A percentile compares a stretch with the other conserved stretches of the same genome.
phyloP scores from a whole-genome alignment of 2,797 vertebrate species.

The Erithacus rubecula region DNA sequence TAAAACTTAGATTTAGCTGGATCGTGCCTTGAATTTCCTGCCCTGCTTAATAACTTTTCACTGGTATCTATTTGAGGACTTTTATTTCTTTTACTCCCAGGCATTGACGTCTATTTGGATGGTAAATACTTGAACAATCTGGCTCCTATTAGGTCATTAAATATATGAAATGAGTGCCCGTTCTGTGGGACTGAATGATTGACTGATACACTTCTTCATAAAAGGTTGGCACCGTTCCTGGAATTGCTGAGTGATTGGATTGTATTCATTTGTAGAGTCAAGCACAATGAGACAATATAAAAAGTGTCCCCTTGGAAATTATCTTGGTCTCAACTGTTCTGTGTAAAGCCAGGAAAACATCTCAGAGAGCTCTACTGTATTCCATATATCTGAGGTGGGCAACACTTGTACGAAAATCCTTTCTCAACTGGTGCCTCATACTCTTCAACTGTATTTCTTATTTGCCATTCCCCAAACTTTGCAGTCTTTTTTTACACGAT shows the following conservation, averaged over 20 bases:
- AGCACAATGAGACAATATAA: not conserved
- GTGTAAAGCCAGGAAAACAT: not conserved
- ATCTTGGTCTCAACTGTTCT: not conserved
- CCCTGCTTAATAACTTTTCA: not conserved
- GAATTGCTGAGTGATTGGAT: not conserved
- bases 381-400: too few species aligned
- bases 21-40: not conserved
- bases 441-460: not conserved
- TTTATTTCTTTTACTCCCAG: not conserved
- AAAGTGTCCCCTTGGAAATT: not conserved
- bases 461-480: not conserved
- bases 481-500: not conserved
- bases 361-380: not conserved
- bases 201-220: not conserved
- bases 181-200: not conserved
- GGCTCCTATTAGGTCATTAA: not conserved
- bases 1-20: not conserved
- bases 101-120: not conserved
- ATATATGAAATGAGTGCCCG: not conserved
- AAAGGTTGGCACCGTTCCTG: not conserved
- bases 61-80: not conserved
- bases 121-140: not conserved
- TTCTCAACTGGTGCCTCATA: not conserved
- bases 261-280: not conserved
- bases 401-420: not conserved